Base-by-base conservation (phyloP, 2,797 vertebrate genomes). In the Hybognathus amarus region DNA sequence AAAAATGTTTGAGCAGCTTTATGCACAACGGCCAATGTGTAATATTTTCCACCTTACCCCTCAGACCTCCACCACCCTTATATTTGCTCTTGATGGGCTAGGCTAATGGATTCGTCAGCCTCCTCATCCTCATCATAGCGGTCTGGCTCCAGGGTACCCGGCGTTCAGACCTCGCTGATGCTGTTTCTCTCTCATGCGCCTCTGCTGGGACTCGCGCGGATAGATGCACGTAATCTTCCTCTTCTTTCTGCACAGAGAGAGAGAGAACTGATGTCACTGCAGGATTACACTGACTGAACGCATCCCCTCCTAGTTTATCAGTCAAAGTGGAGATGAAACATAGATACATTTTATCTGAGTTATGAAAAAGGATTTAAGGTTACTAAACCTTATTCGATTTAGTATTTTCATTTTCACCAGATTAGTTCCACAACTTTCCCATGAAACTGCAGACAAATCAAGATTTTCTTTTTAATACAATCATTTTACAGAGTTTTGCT, bases 161-260 rank as follows among this genome's bases (percentile, higher is more conserved):
- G 97, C n/a, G n/a, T 97, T 99, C 86, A 99, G 94, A 1, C 98
- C 98, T 0, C 97, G 94, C 92, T 98, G 97, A 89, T 99, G 97
- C 92, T 99, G 97, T 85, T 98, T 99, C 94, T 99, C 98, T 50
- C 98, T 94, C 96, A 98, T 96, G 69, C 98, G 92, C 24, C 97
- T 95, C 94, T 99, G 98, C 93, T 99, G 98, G n/a, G 97, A 98
- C 89, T 99, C 98, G 56, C 98, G 33, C 97, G 97, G 87, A 99
- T 99, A 1, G 98, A 99, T 0, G 98, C 98, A 18, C 97, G 92
- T 81, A 99, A 90, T 3, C 97, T 93, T 99, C 98, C 89, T 99
- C 98, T 85, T 99, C 98, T 96, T 99, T 99, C 98, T 99, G 91
- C 0, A 56, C 1, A 79, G 13, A 61, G 33, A 68, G 6, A 73